Percentiles rank a stretch among this genome's conserved stretches.
phyloP scores from a whole-genome alignment of 2,113 vertebrate genomes.

The Hydrolagus affinis region DNA sequence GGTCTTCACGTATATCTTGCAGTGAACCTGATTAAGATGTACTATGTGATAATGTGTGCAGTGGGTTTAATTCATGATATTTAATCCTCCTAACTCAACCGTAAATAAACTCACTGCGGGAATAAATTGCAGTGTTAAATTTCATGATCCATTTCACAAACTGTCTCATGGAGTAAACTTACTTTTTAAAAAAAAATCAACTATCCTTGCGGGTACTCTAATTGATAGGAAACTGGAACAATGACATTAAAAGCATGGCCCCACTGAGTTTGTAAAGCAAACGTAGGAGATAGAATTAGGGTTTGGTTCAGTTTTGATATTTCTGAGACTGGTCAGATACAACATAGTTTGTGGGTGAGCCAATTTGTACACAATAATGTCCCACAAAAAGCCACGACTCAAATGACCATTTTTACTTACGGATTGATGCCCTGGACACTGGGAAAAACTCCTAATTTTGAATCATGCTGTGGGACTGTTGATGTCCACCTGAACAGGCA shows the following conservation, averaged over 20 bases:
- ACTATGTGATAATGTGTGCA: neutral
- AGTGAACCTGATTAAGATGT: neutral
- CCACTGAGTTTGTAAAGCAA: neutral
- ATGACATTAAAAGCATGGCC: neutral
- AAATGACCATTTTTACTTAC: too few relatives aligned
- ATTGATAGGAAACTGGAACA: neutral
- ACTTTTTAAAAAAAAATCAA: neutral
- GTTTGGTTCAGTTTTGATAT: too few relatives aligned
- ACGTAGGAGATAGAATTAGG: too few relatives aligned
- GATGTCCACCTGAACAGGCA: too few relatives aligned
- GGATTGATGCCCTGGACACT: too few relatives aligned
- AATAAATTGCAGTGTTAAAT: neutral
- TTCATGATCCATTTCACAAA: neutral
- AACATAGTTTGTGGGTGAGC: too few relatives aligned
- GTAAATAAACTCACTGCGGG: neutral
- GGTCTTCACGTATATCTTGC: neutral
- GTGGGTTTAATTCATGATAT: neutral
- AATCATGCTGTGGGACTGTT: too few relatives aligned
- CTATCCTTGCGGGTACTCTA: neutral
- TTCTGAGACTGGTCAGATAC: too few relatives aligned
- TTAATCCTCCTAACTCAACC: neutral
- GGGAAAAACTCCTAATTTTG: too few relatives aligned
- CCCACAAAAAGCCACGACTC: too few relatives aligned
- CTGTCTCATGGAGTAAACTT: neutral
- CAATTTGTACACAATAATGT: too few relatives aligned